Evolutionary conservation across 2,888 invertebrate species (phyloP).

Genomic region (Alloscopus bannaensis): DNA sequence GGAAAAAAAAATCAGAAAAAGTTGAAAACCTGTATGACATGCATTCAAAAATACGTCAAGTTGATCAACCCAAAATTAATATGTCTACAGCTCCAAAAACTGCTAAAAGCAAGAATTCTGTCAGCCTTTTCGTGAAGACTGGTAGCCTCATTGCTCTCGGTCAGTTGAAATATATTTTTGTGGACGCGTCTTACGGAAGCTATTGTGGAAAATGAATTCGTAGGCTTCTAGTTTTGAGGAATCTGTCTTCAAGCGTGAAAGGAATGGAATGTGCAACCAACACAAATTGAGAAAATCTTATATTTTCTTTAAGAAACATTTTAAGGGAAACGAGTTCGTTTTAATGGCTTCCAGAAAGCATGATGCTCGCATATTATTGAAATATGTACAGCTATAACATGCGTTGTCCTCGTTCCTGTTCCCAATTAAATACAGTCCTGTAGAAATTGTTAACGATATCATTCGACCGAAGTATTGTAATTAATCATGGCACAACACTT

Average conservation of each 20-base stretch:
- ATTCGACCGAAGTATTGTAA: too few species aligned
- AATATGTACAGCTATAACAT: too few species aligned
- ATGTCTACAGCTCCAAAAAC: slow-evolving; percentile 61
- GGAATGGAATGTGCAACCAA: slow-evolving; percentile 17
- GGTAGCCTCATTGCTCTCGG: slow-evolving; percentile 59
- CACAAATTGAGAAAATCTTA: neutral
- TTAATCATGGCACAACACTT: too few species aligned
- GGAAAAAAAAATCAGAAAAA: slow-evolving; percentile 37
- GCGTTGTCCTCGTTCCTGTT: too few species aligned
- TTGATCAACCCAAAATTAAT: slow-evolving; percentile 67
- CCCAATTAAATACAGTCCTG: too few species aligned
- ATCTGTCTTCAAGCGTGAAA: slow-evolving; percentile 60
- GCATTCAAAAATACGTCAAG: slow-evolving; percentile 57
- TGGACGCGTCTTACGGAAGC: slow-evolving; percentile 63
- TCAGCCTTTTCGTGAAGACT: slow-evolving; percentile 59
- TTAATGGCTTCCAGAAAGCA: too few species aligned
- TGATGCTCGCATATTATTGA: too few species aligned
- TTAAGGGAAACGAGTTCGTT: too few species aligned
- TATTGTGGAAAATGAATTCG: slow-evolving; percentile 43
- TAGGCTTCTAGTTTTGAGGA: slow-evolving; percentile 63
- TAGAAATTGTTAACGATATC: too few species aligned
- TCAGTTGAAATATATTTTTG: slow-evolving; percentile 35
- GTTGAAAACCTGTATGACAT: slow-evolving; percentile 66
- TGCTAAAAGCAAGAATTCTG: slow-evolving; percentile 61
- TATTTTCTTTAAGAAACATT: too few species aligned